Evolutionary conservation across 2,113 vertebrate genomes (phyloP).

Genomic region (Cinclus mexicanus): DNA sequence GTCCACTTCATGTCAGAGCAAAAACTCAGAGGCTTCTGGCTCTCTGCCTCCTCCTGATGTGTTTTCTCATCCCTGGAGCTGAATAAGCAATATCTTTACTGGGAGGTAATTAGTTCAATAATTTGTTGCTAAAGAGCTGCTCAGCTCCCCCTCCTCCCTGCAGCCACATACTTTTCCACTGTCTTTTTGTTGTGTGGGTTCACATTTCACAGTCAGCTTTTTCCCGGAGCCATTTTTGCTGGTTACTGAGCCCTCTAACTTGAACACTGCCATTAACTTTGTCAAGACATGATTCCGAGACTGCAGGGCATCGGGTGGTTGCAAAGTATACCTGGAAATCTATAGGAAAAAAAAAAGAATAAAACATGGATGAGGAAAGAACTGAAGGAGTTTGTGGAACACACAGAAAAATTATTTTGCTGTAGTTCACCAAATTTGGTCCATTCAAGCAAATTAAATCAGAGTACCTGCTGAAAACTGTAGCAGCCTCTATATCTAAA

Average conservation of each 20-base stretch:
- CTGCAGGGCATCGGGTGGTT: not conserved
- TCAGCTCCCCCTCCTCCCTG: not conserved
- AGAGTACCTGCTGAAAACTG: not conserved
- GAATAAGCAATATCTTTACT: not conserved
- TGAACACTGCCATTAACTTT: not conserved
- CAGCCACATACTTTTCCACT: not conserved
- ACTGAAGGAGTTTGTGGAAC: not conserved
- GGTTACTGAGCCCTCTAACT: not conserved
- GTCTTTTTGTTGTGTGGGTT: not conserved
- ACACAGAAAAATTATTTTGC: not conserved
- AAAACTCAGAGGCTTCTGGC: not conserved
- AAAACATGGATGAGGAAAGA: not conserved
- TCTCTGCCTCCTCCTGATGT: not conserved
- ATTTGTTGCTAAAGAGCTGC: not conserved
- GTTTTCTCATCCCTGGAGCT: not conserved
- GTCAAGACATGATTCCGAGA: not conserved
- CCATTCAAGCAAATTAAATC: not conserved
- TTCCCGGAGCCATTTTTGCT: not conserved
- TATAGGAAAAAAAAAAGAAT: not conserved
- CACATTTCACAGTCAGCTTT: not conserved
- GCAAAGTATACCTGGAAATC: not conserved
- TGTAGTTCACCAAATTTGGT: not conserved
- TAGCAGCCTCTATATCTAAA: not conserved
- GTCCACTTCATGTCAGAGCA: not conserved
- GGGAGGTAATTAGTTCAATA: not conserved